Evolutionary conservation across 1,140 invertebrate species (phyloP).

Genomic region (Cydia splendana): DNA sequence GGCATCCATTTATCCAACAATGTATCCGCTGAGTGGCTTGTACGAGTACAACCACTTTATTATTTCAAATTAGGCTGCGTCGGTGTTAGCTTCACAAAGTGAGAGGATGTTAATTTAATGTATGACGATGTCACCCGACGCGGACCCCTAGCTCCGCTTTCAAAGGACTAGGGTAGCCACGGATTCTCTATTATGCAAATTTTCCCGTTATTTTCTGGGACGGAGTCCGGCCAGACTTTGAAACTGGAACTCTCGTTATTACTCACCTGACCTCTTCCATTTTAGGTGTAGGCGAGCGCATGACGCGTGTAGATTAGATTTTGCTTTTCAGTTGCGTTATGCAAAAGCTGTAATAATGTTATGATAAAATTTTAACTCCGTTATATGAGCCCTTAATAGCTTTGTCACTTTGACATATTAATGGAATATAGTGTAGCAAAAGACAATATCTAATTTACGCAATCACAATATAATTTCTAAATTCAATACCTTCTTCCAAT

Average conservation of each 20-base stretch:
- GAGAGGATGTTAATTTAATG: constrained; percentile 75
- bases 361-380: no score
- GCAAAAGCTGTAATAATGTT: no score
- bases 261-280: constrained; percentile 58
- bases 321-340: background rate
- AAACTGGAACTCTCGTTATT: constrained; percentile 69
- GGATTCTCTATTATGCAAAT: constrained; percentile 79
- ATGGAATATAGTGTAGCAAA: no score
- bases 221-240: constrained; percentile 69
- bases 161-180: constrained; percentile 72
- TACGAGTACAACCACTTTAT: constrained; percentile 43
- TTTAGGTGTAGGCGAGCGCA: constrained; percentile 43
- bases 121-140: constrained; percentile 66
- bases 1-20: background rate
- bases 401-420: no score
- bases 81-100: constrained; percentile 60
- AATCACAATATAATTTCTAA: no score
- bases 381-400: no score
- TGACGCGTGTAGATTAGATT: background rate
- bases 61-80: constrained; percentile 54
- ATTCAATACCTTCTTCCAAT: no score
- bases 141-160: constrained; percentile 58
- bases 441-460: no score
- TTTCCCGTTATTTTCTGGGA: constrained; percentile 71
- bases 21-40: constrained; percentile 31